A percentile compares a stretch with the other conserved stretches of the same genome.
Evolutionary conservation across 92 coral and sea anemone genomes (phyloP).

Genomic region (Phenganax marumi): DNA sequence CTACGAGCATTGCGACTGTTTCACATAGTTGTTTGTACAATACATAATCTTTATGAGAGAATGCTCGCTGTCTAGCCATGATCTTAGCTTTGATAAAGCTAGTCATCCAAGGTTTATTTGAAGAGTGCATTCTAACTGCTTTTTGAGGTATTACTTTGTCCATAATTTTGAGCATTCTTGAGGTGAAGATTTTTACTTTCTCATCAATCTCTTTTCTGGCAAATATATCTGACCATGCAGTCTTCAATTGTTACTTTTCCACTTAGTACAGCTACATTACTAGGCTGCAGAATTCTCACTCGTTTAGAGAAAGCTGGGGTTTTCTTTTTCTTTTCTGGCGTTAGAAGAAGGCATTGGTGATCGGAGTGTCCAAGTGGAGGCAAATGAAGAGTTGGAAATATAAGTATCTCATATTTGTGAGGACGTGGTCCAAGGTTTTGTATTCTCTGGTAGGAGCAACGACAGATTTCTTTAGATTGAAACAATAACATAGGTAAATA

Average conservation of each 20-base stretch:
- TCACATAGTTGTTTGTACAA: no score
- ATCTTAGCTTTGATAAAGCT: slow-evolving; percentile 31
- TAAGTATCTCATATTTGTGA: slow-evolving; percentile 3
- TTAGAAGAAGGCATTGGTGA: slow-evolving; percentile 13
- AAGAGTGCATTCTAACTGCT: slow-evolving; percentile 21
- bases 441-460: slow-evolving; percentile 16
- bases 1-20: no score
- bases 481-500: no score
- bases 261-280: not conserved
- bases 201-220: not conserved
- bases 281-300: slow-evolving; percentile 6
- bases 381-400: no score
- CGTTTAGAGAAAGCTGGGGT: slow-evolving; percentile 38
- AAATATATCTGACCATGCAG: slow-evolving; percentile 11
- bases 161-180: slow-evolving; percentile 20
- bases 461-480: slow-evolving; percentile 12
- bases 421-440: slow-evolving; percentile 7
- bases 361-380: no score
- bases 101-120: slow-evolving; percentile 28
- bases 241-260: slow-evolving; percentile 24
- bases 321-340: slow-evolving; percentile 18
- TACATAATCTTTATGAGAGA: slow-evolving; percentile 29
- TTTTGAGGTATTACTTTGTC: slow-evolving; percentile 1
- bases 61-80: slow-evolving; percentile 22
- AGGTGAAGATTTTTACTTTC: slow-evolving; percentile 14